Percentiles rank a stretch among this genome's conserved stretches.
Conservation (phyloP, 2,888 invertebrate species). For the Lasioglossum villosulum region DNA sequence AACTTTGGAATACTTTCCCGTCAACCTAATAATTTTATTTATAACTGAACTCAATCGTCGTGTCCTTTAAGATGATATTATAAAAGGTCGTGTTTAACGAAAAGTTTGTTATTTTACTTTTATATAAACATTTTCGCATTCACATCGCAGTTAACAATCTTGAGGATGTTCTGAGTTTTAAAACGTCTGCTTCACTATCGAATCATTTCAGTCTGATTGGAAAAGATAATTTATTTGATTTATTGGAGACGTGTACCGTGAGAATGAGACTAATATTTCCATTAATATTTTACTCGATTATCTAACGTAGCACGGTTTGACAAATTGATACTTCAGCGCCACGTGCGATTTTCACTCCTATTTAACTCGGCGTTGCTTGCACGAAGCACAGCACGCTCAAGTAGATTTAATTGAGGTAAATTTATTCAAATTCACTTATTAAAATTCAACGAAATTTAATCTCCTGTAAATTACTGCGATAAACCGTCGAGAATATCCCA, state of each 20-base stretch:
- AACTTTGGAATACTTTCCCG: not conserved
- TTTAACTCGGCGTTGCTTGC: not conserved
- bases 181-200: not conserved
- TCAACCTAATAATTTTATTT: not conserved
- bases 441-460: constrained; percentile 5
- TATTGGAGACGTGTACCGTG: not conserved
- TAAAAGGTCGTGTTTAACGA: not conserved
- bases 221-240: not conserved
- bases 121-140: not conserved
- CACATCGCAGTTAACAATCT: not conserved
- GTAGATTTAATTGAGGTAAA: not conserved
- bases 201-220: not conserved
- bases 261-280: not conserved
- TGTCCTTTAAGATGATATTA: not conserved
- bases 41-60: not conserved
- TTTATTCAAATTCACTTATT: constrained; percentile 9
- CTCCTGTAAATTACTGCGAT: not conserved
- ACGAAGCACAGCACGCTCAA: not conserved
- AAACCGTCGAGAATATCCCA: not conserved
- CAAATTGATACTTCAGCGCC: not conserved
- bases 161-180: not conserved
- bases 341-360: not conserved
- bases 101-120: not conserved
- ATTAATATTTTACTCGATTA: not conserved
- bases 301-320: not conserved